Evolutionary conservation across 2,797 vertebrate species (phyloP).

Genomic region (Coregonus ussuriensis): DNA sequence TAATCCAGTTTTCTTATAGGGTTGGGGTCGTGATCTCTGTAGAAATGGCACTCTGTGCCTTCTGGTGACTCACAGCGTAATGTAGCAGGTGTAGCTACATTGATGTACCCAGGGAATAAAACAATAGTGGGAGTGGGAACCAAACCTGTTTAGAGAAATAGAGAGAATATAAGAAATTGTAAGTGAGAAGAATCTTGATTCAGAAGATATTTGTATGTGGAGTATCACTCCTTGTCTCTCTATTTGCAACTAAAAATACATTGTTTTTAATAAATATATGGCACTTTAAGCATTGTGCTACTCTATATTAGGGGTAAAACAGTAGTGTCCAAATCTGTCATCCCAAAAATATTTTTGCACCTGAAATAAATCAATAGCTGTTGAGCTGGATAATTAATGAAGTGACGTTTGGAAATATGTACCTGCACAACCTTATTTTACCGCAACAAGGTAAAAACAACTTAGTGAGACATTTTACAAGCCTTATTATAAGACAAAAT

Average conservation of each 20-base stretch:
- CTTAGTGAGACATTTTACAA: no score
- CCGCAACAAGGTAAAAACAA: neutral
- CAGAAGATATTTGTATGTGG: neutral
- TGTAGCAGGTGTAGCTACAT: neutral
- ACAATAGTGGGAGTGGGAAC: neutral
- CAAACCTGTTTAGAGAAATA: neutral
- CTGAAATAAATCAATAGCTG: no score
- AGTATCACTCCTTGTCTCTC: neutral
- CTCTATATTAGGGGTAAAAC: neutral
- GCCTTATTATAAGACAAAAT: no score
- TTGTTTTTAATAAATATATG: neutral
- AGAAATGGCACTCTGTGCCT: neutral
- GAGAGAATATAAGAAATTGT: neutral
- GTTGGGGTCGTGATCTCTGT: neutral
- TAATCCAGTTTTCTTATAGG: neutral
- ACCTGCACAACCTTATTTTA: neutral
- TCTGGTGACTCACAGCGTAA: neutral
- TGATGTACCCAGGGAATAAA: neutral
- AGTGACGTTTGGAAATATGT: neutral
- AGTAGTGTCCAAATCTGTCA: no score
- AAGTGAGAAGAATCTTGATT: neutral
- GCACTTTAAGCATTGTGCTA: neutral
- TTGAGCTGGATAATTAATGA: no score
- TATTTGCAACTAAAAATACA: neutral
- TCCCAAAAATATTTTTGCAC: fast-evolving